These are phyloP conservation scores for Cyrtonyx montezumae DNA, from an alignment of 2,113 vertebrate species.

Conservation along the genomic window DNA sequence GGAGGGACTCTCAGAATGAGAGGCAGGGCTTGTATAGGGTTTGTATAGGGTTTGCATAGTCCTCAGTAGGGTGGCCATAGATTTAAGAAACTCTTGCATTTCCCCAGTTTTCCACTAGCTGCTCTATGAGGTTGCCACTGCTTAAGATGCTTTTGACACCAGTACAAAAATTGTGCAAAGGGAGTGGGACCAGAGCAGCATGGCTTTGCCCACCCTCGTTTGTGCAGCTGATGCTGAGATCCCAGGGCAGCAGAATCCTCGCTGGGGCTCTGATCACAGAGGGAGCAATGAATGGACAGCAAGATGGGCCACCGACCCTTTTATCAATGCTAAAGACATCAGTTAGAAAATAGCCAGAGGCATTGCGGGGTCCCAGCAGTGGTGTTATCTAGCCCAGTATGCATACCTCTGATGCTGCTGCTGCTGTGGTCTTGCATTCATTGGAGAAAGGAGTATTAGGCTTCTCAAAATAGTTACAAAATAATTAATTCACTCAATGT, in stretches of 20 bases:
- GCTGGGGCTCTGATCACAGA: neutral
- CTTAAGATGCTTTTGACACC: neutral
- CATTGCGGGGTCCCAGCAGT: neutral
- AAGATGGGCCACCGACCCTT: neutral
- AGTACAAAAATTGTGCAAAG: neutral
- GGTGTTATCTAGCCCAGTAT: neutral
- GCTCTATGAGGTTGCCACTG: neutral
- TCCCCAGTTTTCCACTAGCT: neutral
- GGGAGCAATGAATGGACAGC: neutral
- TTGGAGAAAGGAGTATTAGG: neutral
- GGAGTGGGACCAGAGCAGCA: neutral
- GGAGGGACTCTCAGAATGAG: neutral
- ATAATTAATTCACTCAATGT: neutral
- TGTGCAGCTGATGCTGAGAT: neutral
- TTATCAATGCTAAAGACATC: neutral
- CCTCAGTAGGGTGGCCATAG: neutral
- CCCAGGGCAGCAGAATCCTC: neutral
- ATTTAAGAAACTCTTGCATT: neutral
- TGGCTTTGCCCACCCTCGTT: neutral
- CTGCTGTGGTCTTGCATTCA: neutral
- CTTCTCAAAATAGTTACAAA: neutral
- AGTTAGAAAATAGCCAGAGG: neutral
- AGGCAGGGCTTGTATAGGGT: neutral
- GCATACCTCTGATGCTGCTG: neutral
- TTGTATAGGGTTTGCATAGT: neutral